A percentile compares a stretch with the other conserved stretches of the same genome.
Conservation (phyloP, 1,140 invertebrate genomes). For the Maniola jurtina region DNA sequence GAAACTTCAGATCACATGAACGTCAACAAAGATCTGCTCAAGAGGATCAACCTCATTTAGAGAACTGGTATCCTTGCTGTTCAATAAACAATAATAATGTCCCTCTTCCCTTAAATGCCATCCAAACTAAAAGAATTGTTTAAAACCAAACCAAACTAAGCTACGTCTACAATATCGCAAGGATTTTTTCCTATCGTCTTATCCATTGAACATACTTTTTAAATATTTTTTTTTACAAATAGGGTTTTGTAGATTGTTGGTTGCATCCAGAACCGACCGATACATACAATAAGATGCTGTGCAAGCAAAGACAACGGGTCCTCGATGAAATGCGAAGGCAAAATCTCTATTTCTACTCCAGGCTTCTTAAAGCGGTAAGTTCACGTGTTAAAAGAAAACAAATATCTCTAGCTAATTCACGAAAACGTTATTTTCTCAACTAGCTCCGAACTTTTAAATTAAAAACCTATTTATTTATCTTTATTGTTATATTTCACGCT, state of each 20-base stretch:
- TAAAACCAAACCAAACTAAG: too few relatives aligned
- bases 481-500: slow-evolving; percentile 1
- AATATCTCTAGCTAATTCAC: too few relatives aligned
- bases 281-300: slow-evolving; percentile 57
- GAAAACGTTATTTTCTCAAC: too few relatives aligned
- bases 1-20: too few relatives aligned
- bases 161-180: background rate
- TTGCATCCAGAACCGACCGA: slow-evolving; percentile 47
- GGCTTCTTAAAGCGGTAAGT: slow-evolving; percentile 60
- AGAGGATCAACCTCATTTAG: too few relatives aligned
- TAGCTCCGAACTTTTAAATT: too few relatives aligned
- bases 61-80: too few relatives aligned
- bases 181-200: background rate
- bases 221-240: background rate
- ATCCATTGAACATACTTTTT: background rate
- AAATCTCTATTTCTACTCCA: slow-evolving; percentile 58
- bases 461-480: too few relatives aligned
- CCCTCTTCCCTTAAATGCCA: too few relatives aligned
- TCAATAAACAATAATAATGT: too few relatives aligned
- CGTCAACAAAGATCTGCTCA: too few relatives aligned
- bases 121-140: too few relatives aligned
- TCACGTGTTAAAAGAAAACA: slow-evolving; percentile 4
- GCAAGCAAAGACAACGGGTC: slow-evolving; percentile 54
- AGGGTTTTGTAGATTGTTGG: slow-evolving; percentile 72
- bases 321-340: slow-evolving; percentile 48